phyloP scores from a whole-genome alignment of 2,113 vertebrate genomes.

The Vireo altiloquus region DNA sequence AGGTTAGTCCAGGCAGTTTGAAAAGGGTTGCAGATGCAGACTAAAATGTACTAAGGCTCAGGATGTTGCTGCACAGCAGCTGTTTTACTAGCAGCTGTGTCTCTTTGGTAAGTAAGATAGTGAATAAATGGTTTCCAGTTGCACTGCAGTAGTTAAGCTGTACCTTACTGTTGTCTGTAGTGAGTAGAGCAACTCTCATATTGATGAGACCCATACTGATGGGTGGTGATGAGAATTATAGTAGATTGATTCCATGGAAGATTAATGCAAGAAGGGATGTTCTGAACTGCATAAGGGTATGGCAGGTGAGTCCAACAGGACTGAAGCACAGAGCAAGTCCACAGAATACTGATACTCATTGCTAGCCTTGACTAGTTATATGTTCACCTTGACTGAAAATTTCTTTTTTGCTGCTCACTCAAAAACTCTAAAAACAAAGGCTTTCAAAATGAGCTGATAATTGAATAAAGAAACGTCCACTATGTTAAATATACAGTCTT shows the following conservation, averaged over 20 bases:
- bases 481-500: background rate
- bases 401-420: background rate
- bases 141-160: background rate
- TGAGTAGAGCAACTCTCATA: background rate
- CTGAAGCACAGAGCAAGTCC: background rate
- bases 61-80: background rate
- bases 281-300: background rate
- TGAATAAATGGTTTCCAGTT: background rate
- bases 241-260: background rate
- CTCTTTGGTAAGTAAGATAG: background rate
- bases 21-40: background rate
- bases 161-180: background rate
- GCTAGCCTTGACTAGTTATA: background rate
- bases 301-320: background rate
- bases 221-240: background rate
- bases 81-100: background rate
- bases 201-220: background rate
- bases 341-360: background rate
- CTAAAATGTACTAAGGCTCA: background rate
- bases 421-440: background rate
- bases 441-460: background rate
- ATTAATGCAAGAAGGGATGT: background rate
- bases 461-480: background rate
- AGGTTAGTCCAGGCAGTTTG: background rate
- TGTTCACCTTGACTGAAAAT: background rate